phyloP scores from a whole-genome alignment of 2,797 vertebrate genomes.

The Allochrocebus solatus region DNA sequence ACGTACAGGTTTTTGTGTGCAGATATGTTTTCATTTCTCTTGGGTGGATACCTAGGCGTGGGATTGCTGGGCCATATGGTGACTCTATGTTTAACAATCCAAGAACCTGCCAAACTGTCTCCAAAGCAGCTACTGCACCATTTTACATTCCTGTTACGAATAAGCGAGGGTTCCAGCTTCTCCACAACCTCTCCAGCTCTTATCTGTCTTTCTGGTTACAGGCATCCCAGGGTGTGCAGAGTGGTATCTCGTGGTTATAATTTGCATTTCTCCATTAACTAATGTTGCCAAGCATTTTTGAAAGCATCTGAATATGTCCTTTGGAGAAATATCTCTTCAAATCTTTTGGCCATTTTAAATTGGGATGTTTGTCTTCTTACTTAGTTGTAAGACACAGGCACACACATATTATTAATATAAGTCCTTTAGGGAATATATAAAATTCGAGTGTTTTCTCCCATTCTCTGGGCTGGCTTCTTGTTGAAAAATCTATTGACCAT shows the following conservation, averaged over 20 bases:
- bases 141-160: fast-evolving
- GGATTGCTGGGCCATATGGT: background rate
- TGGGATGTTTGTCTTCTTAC: background rate
- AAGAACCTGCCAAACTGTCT: background rate
- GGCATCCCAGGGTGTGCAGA: too few species aligned
- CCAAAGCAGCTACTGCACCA: background rate
- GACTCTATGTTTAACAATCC: background rate
- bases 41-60: background rate
- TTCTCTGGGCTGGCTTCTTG: background rate
- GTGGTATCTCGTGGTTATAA: background rate
- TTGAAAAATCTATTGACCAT: background rate
- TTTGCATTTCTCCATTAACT: background rate
- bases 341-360: background rate
- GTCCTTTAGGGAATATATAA: background rate
- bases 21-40: background rate
- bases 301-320: background rate
- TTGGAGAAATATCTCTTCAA: background rate
- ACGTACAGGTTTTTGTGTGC: background rate
- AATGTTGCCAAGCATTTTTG: background rate
- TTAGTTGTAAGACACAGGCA: background rate
- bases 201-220: background rate
- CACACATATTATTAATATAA: background rate
- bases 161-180: fast-evolving
- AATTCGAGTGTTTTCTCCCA: background rate
- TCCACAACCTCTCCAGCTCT: background rate